Evolutionary conservation across 1,140 invertebrate genomes (phyloP).

Genomic region (Sycophila sp.): DNA sequence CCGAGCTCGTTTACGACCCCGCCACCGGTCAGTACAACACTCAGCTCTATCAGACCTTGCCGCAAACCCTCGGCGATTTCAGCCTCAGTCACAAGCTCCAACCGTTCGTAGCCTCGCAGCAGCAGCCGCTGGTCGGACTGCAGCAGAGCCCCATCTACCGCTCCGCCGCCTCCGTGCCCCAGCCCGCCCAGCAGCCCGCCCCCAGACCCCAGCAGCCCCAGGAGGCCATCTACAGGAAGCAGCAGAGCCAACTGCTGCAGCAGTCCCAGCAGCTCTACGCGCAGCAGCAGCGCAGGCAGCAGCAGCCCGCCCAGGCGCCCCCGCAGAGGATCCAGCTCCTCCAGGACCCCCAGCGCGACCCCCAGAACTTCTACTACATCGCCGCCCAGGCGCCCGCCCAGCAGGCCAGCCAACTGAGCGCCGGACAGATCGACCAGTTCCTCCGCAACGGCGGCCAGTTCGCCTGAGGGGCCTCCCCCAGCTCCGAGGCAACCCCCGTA

Average conservation of each 20-base stretch:
- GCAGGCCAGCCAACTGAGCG: conserved; percentile 58
- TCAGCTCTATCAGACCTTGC: conserved; percentile 79
- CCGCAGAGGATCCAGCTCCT: conserved; percentile 62
- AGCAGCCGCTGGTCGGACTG: conserved; percentile 47
- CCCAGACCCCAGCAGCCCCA: conserved; percentile 33
- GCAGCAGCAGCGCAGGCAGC: conserved; percentile 75
- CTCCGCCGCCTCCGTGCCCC: conserved; percentile 60
- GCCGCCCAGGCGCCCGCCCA: conserved; percentile 40
- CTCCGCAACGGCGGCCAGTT: conserved; percentile 77
- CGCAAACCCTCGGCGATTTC: conserved; percentile 77
- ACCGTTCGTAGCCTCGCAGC: conserved; percentile 74
- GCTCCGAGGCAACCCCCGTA: too few relatives aligned
- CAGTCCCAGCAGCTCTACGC: conserved; percentile 80
- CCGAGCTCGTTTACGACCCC: conserved; percentile 81
- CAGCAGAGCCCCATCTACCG: conserved; percentile 55
- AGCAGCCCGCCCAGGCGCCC: conserved; percentile 69
- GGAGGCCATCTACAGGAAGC: conserved; percentile 77
- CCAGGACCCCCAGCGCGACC: conserved; percentile 55
- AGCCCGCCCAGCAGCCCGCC: conserved; percentile 56
- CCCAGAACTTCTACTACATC: conserved; percentile 75
- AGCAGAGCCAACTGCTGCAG: conserved; percentile 74
- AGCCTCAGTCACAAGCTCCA: conserved; percentile 78
- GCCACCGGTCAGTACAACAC: conserved; percentile 83
- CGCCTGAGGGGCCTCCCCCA: conserved; percentile 51
- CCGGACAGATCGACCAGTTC: conserved; percentile 83